Conservation (phyloP, 2,888 invertebrate species). For the Drosophila tanythrix region DNA sequence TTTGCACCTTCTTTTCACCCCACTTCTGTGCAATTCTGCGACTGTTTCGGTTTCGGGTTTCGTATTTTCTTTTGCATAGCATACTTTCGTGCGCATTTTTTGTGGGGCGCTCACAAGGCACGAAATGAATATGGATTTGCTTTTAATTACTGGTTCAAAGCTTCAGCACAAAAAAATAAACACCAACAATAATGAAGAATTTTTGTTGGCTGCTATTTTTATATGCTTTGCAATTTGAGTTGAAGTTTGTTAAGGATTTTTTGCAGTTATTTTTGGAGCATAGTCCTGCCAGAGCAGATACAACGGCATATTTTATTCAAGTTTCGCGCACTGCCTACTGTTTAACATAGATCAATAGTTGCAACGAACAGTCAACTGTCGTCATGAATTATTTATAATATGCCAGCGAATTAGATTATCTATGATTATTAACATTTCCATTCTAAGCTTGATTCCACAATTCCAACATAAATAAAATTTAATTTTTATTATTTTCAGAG, state of each 20-base stretch:
- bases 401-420: background rate
- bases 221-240: constrained; percentile 15
- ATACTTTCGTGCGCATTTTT: constrained; percentile 38
- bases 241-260: constrained; percentile 15
- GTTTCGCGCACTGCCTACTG: background rate
- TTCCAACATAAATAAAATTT: background rate
- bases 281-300: background rate
- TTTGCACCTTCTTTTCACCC: constrained; percentile 16
- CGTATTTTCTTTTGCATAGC: constrained; percentile 22
- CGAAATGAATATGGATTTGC: constrained; percentile 77
- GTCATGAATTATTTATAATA: background rate
- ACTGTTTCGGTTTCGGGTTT: constrained; percentile 9
- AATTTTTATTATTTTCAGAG: background rate
- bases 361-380: background rate
- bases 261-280: constrained; percentile 33
- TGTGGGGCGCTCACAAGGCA: constrained; percentile 22
- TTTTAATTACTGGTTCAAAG: constrained; percentile 70
- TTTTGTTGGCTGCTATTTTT: constrained; percentile 36
- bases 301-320: constrained; percentile 9
- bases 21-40: background rate
- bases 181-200: constrained; percentile 13
- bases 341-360: constrained; percentile 12
- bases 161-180: constrained; percentile 13
- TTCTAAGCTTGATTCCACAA: background rate
- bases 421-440: background rate